phyloP scores from a whole-genome alignment of 1,140 invertebrate species.

The Acromyrmex heyeri region DNA sequence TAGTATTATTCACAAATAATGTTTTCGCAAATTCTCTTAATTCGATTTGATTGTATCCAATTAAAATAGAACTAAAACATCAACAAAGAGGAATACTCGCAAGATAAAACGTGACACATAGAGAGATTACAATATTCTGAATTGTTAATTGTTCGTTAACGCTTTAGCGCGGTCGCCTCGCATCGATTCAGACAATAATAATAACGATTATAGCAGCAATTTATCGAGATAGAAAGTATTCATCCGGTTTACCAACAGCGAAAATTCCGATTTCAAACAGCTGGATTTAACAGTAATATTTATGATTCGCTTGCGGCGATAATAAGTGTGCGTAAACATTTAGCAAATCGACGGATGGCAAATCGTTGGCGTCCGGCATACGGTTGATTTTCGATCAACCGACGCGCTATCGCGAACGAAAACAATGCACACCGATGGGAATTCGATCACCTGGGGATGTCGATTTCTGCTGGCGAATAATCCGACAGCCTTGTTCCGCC shows the following conservation, averaged over 20 bases:
- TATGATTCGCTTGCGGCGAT: conserved; percentile 54
- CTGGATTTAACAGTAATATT: conserved; percentile 57
- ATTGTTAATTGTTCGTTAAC: conserved; percentile 41
- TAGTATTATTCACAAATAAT: conserved; percentile 6
- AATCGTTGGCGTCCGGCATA: conserved; percentile 10
- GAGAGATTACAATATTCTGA: conserved; percentile 31
- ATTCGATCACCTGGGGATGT: conserved; percentile 46
- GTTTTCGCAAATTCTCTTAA: neutral
- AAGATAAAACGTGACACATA: conserved; percentile 26
- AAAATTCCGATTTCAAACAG: conserved; percentile 36
- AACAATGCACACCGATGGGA: conserved; percentile 52
- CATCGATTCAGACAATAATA: conserved; percentile 36
- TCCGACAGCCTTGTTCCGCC: conserved; percentile 39
- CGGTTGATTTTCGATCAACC: conserved; percentile 56
- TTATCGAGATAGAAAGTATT: conserved; percentile 57
- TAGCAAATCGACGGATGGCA: conserved; percentile 29
- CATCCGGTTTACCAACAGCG: conserved; percentile 40
- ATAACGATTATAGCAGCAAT: conserved; percentile 49
- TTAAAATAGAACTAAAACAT: conserved; percentile 35
- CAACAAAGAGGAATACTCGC: neutral
- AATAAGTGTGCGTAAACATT: conserved; percentile 59
- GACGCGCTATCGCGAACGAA: conserved; percentile 37
- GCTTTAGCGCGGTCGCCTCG: neutral
- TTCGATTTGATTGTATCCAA: conserved; percentile 27
- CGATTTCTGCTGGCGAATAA: conserved; percentile 56